Evolutionary conservation across 2,113 vertebrate genomes (phyloP).

Genomic region (Silurus asotus): DNA sequence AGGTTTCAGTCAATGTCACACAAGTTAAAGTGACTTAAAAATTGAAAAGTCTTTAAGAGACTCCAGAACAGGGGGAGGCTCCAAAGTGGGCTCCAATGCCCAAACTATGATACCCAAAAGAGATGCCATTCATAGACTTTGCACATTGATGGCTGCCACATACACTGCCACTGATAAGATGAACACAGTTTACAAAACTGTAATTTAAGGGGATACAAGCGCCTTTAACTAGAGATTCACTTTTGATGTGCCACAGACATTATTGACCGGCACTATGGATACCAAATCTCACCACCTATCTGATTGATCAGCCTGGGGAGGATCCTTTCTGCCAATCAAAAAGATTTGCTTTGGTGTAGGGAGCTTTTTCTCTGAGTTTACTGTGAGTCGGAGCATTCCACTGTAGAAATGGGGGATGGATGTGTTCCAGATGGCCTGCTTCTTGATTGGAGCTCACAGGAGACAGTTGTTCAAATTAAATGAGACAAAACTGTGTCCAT

Average conservation of each 20-base stretch:
- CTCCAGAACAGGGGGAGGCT: background rate
- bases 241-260: background rate
- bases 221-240: background rate
- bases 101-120: background rate
- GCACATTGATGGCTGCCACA: background rate
- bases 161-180: background rate
- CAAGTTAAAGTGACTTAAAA: too few species aligned
- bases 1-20: background rate
- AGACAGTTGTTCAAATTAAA: background rate
- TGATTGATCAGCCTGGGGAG: background rate
- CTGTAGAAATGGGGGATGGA: background rate
- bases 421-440: background rate
- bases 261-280: background rate
- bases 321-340: background rate
- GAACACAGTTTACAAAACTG: background rate
- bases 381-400: background rate
- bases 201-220: background rate
- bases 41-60: background rate
- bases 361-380: background rate
- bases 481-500: background rate
- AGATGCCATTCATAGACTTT: background rate
- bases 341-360: background rate
- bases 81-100: too few species aligned
- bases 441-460: background rate
- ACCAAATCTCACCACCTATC: background rate